phyloP scores from a whole-genome alignment of 2,113 vertebrate species.

The Centropus bengalensis region DNA sequence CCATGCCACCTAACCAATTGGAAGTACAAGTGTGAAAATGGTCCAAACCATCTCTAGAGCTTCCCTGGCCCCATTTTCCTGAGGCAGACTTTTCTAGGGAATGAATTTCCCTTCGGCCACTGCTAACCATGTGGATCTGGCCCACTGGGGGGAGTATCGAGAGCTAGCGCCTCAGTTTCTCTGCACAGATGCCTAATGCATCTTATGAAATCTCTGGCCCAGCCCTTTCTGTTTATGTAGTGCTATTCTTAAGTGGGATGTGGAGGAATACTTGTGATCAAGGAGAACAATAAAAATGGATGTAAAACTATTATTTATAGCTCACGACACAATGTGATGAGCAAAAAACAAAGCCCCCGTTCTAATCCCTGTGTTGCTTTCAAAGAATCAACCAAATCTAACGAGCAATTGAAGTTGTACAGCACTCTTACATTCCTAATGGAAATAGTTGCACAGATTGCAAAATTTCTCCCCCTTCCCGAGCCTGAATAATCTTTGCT shows the following conservation, averaged over 20 bases:
- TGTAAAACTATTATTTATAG: neutral
- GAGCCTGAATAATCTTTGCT: constrained; percentile 14
- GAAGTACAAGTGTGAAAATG: neutral
- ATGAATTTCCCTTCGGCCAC: neutral
- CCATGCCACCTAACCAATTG: rapidly evolving
- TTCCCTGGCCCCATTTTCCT: neutral
- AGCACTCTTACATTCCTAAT: neutral
- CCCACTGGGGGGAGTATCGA: rapidly evolving
- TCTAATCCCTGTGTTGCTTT: neutral
- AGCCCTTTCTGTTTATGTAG: neutral
- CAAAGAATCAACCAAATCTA: neutral
- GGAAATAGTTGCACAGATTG: neutral
- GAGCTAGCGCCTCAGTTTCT: neutral
- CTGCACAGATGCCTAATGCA: rapidly evolving
- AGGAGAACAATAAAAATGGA: neutral
- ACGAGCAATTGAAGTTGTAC: neutral
- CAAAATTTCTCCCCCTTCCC: neutral
- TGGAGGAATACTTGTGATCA: neutral
- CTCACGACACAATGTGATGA: neutral
- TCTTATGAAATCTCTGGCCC: neutral
- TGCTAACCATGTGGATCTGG: rapidly evolving
- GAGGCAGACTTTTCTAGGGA: neutral
- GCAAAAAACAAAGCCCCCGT: neutral
- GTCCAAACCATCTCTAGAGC: neutral
- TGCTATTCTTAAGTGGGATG: neutral